Evolutionary conservation across 30 jellyfish, hydroid and myxozoan genomes (phyloP).

Genomic region (Chironex yamaguchii): DNA sequence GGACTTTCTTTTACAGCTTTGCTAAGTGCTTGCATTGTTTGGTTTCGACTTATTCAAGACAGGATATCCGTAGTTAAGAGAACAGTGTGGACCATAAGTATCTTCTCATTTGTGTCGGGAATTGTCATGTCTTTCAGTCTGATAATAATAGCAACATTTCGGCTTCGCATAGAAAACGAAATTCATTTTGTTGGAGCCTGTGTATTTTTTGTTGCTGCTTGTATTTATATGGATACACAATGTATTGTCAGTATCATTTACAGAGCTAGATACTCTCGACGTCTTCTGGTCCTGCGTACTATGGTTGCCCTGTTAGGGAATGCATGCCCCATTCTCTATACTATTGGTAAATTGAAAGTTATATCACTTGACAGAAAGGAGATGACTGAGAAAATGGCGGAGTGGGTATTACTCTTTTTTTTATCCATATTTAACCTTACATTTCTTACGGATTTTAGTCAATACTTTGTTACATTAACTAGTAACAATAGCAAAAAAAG

Average conservation of each 20-base stretch:
- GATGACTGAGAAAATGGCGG: too few relatives aligned
- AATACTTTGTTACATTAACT: too few relatives aligned
- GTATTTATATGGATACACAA: slow-evolving; percentile 49
- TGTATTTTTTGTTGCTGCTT: not conserved
- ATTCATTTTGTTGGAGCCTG: slow-evolving; percentile 29
- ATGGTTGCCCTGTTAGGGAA: not conserved
- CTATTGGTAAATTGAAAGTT: too few relatives aligned
- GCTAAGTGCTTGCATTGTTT: slow-evolving; percentile 12
- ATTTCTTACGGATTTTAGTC: too few relatives aligned
- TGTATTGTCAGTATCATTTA: slow-evolving; percentile 31
- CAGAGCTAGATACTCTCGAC: slow-evolving; percentile 2
- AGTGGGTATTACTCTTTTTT: too few relatives aligned
- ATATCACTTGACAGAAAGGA: too few relatives aligned
- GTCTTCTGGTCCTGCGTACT: slow-evolving; percentile 10
- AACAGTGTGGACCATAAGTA: slow-evolving; percentile 14
- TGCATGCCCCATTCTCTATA: slow-evolving; percentile 3
- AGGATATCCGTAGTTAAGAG: too few relatives aligned
- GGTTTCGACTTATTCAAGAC: slow-evolving; percentile 36
- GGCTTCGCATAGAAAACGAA: slow-evolving; percentile 7
- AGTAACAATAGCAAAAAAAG: too few relatives aligned
- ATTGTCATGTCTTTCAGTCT: slow-evolving; percentile 17
- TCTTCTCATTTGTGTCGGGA: slow-evolving; percentile 13
- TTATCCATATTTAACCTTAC: too few relatives aligned
- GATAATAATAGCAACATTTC: slow-evolving; percentile 1
- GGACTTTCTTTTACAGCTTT: slow-evolving; percentile 30